Percentiles rank a stretch among this genome's conserved stretches.
Evolutionary conservation across 2,797 vertebrate species (phyloP).

Genomic region (Ceryle rudis): DNA sequence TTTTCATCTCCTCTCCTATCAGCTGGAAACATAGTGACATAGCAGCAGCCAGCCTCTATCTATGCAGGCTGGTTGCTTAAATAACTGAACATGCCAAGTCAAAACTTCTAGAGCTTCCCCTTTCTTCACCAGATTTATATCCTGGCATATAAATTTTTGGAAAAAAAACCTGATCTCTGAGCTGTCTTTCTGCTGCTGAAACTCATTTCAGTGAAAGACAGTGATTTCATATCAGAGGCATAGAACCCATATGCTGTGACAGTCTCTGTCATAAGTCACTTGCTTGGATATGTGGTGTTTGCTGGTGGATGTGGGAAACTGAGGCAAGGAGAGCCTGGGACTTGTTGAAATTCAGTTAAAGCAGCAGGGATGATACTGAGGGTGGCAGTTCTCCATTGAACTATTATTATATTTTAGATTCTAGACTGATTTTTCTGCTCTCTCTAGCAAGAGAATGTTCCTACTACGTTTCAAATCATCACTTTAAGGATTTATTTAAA

Average conservation of each 20-base stretch:
- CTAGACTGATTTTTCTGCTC: background rate
- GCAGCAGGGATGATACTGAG: background rate
- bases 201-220: background rate
- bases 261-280: background rate
- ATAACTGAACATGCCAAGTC: background rate
- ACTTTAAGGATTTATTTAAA: background rate
- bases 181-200: background rate
- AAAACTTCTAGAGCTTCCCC: background rate
- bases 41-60: background rate
- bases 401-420: background rate
- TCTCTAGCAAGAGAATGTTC: background rate
- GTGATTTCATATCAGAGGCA: background rate
- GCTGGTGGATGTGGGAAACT: background rate
- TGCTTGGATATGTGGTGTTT: background rate
- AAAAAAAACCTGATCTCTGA: background rate
- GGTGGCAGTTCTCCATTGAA: fast-evolving
- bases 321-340: background rate
- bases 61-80: background rate
- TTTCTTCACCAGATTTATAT: background rate
- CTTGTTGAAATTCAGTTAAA: background rate
- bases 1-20: background rate
- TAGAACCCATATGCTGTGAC: background rate
- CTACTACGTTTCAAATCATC: background rate
- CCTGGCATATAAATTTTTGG: background rate
- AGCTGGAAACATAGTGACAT: background rate